Evolutionary conservation across 2,797 vertebrate genomes (phyloP).

Genomic region (Falco biarmicus): DNA sequence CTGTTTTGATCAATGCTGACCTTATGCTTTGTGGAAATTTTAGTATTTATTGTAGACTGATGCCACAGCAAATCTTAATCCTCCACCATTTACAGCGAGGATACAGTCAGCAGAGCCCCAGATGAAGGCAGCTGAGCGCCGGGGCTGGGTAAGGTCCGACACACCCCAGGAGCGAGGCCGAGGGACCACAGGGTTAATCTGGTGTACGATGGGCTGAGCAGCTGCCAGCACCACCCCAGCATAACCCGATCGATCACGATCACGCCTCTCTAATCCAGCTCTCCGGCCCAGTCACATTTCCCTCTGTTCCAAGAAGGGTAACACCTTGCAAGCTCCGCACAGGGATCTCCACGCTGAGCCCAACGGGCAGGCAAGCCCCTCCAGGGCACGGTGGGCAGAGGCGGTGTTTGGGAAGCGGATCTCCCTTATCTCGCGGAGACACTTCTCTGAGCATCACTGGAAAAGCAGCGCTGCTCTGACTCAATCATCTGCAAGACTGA

Average conservation of each 20-base stretch:
- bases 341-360: background rate
- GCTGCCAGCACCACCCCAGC: background rate
- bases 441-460: background rate
- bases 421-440: rapidly evolving
- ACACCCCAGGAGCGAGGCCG: background rate
- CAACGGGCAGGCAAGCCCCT: background rate
- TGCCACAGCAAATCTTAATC: background rate
- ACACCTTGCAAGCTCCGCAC: background rate
- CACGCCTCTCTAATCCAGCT: background rate
- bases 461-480: background rate
- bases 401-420: background rate
- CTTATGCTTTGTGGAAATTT: background rate
- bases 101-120: background rate
- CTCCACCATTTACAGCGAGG: background rate
- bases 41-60: background rate
- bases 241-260: background rate
- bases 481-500: background rate
- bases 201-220: background rate
- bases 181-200: background rate
- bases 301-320: background rate
- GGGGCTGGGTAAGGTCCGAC: background rate
- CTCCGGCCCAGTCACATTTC: background rate
- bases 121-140: background rate
- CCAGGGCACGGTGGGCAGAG: no score
- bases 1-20: background rate